A percentile compares a stretch with the other conserved stretches of the same genome.
phyloP scores from a whole-genome alignment of 1,140 invertebrate species.

The Trichomalopsis sarcophagae region DNA sequence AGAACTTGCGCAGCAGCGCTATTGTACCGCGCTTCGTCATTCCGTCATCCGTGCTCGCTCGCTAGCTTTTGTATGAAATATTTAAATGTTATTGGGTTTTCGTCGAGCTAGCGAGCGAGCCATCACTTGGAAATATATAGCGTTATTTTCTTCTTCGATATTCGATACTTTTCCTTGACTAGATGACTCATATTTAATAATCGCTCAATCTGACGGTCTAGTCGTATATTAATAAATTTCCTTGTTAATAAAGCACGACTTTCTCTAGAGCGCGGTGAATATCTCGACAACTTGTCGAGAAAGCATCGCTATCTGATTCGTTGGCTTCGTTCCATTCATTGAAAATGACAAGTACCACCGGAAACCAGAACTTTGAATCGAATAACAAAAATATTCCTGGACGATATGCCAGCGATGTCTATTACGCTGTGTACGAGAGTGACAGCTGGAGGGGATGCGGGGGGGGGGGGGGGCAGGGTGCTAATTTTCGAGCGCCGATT shows the following conservation, averaged over 20 bases:
- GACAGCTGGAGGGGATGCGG: conserved; percentile 31
- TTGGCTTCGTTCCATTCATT: not conserved
- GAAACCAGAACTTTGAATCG: not conserved
- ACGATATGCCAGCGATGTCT: too few relatives aligned
- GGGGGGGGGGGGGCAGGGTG: not conserved
- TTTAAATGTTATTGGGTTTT: conserved; percentile 32
- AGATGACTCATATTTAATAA: conserved; percentile 13
- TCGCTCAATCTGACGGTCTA: not conserved
- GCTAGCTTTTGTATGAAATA: not conserved
- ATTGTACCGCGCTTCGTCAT: not conserved
- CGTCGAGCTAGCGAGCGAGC: not conserved
- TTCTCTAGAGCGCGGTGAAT: not conserved
- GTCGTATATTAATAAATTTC: not conserved
- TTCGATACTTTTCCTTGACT: not conserved
- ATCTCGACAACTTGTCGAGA: not conserved
- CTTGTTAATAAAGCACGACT: not conserved
- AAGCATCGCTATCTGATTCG: not conserved
- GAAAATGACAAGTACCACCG: not conserved
- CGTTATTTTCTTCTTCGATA: conserved; percentile 6
- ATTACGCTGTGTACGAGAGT: not conserved
- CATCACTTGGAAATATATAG: conserved; percentile 5
- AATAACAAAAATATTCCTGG: not conserved
- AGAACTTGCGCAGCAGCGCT: not conserved
- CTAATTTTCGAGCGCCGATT: conserved; percentile 22
- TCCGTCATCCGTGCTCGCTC: too few relatives aligned